phyloP scores from a whole-genome alignment of 2,113 vertebrate species.

The Gyps fulvus region DNA sequence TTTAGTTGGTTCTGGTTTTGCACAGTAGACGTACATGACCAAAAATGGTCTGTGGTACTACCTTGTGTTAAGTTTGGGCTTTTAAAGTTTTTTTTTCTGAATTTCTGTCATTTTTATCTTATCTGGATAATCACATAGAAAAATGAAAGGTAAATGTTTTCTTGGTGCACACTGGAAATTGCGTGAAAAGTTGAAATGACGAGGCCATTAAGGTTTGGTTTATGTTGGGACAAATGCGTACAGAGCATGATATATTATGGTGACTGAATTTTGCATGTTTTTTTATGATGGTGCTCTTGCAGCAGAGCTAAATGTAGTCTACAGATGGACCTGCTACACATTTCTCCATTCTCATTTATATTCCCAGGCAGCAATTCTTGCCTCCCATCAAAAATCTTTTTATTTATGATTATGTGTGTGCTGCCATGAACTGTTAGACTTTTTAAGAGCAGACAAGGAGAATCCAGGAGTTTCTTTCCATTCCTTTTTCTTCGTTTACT shows the following conservation, averaged over 20 bases:
- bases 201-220: neutral
- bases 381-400: neutral
- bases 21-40: neutral
- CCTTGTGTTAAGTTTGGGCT: neutral
- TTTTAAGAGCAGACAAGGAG: neutral
- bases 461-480: neutral
- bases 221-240: neutral
- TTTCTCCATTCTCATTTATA: neutral
- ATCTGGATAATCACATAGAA: neutral
- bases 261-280: neutral
- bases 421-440: neutral
- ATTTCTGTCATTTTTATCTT: neutral
- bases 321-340: neutral
- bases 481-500: conserved; percentile 16
- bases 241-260: neutral
- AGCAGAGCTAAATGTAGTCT: conserved; percentile 21
- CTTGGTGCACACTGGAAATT: neutral
- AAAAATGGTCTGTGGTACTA: neutral
- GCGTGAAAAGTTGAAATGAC: neutral
- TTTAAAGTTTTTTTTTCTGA: neutral
- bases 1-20: neutral
- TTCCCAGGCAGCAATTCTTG: neutral
- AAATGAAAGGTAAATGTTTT: neutral
- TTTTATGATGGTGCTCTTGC: neutral
- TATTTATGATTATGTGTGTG: neutral